These are phyloP conservation scores for Cryptotis parvus DNA, from an alignment of 2,113 vertebrate species.

Conservation along the genomic window DNA sequence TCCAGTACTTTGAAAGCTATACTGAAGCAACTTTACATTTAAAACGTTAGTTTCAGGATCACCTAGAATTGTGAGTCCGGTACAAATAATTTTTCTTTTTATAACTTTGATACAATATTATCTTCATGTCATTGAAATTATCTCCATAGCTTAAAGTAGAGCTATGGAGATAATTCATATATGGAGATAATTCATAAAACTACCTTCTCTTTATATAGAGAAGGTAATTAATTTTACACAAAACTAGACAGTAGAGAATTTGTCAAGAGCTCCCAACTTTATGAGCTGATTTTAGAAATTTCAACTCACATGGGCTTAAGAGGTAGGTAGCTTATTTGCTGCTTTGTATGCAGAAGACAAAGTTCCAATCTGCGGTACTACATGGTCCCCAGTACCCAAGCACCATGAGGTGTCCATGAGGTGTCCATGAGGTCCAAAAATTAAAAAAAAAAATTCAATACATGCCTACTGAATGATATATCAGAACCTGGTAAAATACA, in stretches of 20 bases:
- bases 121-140: constrained; percentile 5
- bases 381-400: no score
- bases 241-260: constrained; percentile 32
- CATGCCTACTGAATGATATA: background rate
- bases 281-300: constrained; percentile 26
- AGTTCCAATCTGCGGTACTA: no score
- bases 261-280: background rate
- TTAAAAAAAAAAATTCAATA: background rate
- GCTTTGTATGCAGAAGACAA: no score
- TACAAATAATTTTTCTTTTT: background rate
- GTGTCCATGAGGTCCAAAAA: no score
- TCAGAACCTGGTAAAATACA: background rate
- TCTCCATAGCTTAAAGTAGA: background rate
- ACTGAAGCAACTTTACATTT: constrained; percentile 20
- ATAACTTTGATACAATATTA: background rate
- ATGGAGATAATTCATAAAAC: no score
- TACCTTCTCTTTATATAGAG: background rate
- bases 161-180: no score
- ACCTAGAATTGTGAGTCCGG: background rate
- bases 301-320: background rate
- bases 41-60: constrained; percentile 28
- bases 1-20: background rate
- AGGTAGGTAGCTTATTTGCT: no score
- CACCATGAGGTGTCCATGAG: no score
- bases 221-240: constrained; percentile 1